Evolutionary conservation across 2,113 vertebrate genomes (phyloP).

Genomic region (Eudorcas thomsonii): DNA sequence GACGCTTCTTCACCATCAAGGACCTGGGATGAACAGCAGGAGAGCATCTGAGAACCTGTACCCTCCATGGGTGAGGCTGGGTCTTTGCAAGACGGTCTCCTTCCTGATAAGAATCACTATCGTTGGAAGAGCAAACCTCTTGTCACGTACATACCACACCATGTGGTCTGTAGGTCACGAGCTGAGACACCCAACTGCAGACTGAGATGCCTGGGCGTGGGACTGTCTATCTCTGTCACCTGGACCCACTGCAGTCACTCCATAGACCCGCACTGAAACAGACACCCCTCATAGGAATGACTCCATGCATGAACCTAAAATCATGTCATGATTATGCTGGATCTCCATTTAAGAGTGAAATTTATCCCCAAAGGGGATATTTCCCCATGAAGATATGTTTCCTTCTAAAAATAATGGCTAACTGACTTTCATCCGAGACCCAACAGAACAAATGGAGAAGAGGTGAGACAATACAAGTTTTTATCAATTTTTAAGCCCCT

Average conservation of each 20-base stretch:
- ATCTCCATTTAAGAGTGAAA: neutral
- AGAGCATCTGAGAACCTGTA: fast-evolving
- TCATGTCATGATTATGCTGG: neutral
- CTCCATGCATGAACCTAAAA: neutral
- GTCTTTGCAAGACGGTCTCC: fast-evolving
- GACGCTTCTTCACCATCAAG: fast-evolving
- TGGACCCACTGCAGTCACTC: fast-evolving
- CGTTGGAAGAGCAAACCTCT: neutral
- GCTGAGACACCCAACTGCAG: too few species aligned
- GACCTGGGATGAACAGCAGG: fast-evolving
- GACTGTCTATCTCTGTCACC: fast-evolving
- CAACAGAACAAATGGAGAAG: neutral
- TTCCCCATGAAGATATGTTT: neutral
- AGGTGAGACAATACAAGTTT: neutral
- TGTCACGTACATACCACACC: fast-evolving
- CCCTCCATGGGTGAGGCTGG: fast-evolving
- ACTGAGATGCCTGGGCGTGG: neutral
- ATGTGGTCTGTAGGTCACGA: fast-evolving
- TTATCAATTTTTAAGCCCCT: neutral
- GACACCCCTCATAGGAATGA: neutral
- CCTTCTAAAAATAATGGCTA: neutral
- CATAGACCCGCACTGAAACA: fast-evolving
- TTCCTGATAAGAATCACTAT: fast-evolving
- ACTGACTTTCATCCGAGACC: neutral
- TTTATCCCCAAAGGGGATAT: neutral